Evolutionary conservation across 2,888 invertebrate genomes (phyloP), one percentile per base, ranked within the genome.

Genomic region (Drosophila mercatorum): DNA sequence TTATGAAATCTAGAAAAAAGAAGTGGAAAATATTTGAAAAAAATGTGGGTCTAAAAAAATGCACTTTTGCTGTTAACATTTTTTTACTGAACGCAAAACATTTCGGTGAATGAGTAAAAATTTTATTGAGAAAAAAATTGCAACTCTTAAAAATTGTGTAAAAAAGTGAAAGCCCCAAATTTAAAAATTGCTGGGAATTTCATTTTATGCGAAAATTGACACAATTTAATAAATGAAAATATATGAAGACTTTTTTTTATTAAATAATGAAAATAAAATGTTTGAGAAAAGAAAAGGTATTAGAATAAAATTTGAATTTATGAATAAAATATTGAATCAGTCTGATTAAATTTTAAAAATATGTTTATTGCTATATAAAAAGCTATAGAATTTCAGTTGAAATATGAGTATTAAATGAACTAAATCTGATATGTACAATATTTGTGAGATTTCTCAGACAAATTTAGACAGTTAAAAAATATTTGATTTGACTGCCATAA

Each of bases 141-240:
- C 22, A 38, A 22, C 22, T 22, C 14, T 47, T 31, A 2, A 28
- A 47, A n/a, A 2, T 10, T 31, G 0, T 12, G 10, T 4, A 17
- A 44, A 14, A 44, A 52, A 12, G 36, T 36, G 22, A 36, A 53
- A 2, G 8, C 3, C 6, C 5, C n/a, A 34, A 31, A 34, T 11
- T 51, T 51, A 51, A 51, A 51, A 51, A 51, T 34, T 51, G 52
- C 22, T 38, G 38, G 38, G 38, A 53, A 53, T 22, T 47, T n/a
- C 2, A 26, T 43, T 43, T 46, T 26, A 14, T 26, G 3, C 0
- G 3, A 26, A 14, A 40, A 40, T 6, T 2, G 6, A 3, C 10
- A 34, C 5, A 14, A 14, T 40, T 6, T 6, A 40, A 0, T 6
- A 40, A 40, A 40, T 14, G 6, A 40, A 40, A 40, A 14, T 40